A percentile compares a stretch with the other conserved stretches of the same genome.
Conservation (phyloP, 2,113 vertebrate genomes). For the Strigops habroptila region DNA sequence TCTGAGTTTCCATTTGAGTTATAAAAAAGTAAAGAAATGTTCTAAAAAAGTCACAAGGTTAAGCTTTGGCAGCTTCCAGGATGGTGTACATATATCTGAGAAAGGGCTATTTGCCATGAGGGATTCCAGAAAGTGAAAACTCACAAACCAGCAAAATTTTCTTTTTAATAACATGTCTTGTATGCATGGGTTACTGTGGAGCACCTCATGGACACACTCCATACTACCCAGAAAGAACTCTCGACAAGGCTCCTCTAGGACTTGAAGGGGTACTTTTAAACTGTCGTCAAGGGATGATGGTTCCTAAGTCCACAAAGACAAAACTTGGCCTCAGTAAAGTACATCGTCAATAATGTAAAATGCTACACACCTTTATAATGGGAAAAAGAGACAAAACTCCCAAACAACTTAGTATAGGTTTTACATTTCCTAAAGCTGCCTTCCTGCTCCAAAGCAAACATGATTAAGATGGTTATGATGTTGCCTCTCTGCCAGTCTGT, state of each 20-base stretch:
- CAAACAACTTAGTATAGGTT: not conserved
- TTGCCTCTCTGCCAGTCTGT: not conserved
- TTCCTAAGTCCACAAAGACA: not conserved
- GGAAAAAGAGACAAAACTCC: not conserved
- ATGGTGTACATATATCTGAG: not conserved
- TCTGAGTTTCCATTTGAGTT: not conserved
- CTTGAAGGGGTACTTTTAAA: not conserved
- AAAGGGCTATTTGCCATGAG: not conserved
- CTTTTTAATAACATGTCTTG: not conserved
- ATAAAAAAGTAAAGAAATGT: not conserved
- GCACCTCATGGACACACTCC: not conserved
- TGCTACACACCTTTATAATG: not conserved
- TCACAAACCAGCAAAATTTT: not conserved
- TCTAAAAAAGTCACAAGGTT: not conserved
- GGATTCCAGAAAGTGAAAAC: not conserved
- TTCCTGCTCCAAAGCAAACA: not conserved
- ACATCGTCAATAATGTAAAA: not conserved
- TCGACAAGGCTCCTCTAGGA: not conserved
- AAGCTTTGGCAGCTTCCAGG: not conserved
- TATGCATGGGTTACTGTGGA: not conserved
- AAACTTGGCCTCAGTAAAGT: not conserved
- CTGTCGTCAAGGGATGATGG: not conserved
- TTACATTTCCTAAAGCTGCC: not conserved
- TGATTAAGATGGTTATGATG: not conserved
- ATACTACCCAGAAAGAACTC: not conserved